Conservation (phyloP, 2,888 invertebrate genomes). For the Neuroscelio doddi region DNA sequence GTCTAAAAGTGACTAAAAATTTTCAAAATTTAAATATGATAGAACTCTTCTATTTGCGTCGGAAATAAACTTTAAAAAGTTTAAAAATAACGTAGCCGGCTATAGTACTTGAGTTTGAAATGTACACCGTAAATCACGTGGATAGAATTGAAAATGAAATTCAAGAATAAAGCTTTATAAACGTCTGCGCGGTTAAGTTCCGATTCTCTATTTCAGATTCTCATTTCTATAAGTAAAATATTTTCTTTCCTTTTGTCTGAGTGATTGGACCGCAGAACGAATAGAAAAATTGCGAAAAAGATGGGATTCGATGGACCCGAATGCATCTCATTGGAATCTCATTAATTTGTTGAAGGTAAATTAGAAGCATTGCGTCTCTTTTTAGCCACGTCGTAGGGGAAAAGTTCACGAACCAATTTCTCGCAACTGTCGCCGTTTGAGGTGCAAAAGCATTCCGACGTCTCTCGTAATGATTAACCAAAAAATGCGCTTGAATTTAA, state of each 20-base stretch:
- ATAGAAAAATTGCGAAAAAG: constrained; percentile 38
- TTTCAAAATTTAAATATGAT: no score
- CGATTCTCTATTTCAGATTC: no score
- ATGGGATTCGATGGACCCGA: constrained; percentile 20
- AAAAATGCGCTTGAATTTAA: constrained; percentile 41
- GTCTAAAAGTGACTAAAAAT: no score
- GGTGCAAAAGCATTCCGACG: constrained; percentile 43
- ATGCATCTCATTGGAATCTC: constrained; percentile 53
- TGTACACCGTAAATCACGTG: neutral
- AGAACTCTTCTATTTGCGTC: no score
- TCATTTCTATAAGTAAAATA: constrained; percentile 45
- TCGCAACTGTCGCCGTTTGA: constrained; percentile 21
- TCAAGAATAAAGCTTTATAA: neutral
- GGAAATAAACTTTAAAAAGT: no score
- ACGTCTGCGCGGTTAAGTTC: no score
- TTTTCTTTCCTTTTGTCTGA: constrained; percentile 45
- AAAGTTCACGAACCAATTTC: constrained; percentile 38
- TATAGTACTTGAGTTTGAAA: no score
- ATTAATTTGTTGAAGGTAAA: constrained; percentile 59
- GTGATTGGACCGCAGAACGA: constrained; percentile 27
- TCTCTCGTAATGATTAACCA: no score
- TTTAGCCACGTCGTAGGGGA: constrained; percentile 13
- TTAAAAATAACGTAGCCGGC: no score
- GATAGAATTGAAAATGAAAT: constrained; percentile 8
- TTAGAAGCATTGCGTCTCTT: constrained; percentile 34